Evolutionary conservation across 2,113 vertebrate species (phyloP).

Genomic region (Athene cunicularia): DNA sequence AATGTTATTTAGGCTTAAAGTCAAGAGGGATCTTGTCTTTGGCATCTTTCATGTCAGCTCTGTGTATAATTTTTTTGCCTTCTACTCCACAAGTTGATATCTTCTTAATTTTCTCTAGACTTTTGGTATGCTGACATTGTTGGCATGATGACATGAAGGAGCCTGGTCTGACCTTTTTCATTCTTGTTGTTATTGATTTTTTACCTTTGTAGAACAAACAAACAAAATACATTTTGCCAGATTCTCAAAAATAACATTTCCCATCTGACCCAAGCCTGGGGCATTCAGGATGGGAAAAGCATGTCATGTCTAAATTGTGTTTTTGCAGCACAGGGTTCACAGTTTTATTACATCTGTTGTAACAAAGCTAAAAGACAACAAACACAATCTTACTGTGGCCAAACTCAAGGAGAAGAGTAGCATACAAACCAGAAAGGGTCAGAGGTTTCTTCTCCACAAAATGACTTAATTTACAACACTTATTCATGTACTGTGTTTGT

Average conservation of each 20-base stretch:
- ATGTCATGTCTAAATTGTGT: background rate
- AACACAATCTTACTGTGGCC: background rate
- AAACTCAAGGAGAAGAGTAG: background rate
- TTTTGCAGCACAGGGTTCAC: background rate
- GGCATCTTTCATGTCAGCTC: background rate
- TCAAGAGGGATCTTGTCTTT: background rate
- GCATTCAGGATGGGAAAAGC: background rate
- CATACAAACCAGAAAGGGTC: background rate
- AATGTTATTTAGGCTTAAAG: background rate
- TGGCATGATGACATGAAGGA: background rate
- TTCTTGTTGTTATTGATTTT: slow-evolving; percentile 19
- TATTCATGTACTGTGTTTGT: background rate
- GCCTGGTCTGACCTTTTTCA: background rate
- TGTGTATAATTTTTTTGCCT: background rate
- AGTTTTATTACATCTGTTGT: background rate
- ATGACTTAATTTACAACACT: background rate
- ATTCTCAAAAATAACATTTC: slow-evolving; percentile 22
- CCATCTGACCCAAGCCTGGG: background rate
- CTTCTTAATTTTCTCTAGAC: background rate
- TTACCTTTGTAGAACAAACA: slow-evolving; percentile 24
- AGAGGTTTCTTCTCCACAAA: background rate
- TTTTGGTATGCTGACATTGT: background rate
- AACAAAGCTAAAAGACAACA: background rate
- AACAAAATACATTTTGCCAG: background rate
- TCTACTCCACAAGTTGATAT: background rate